These are phyloP conservation scores for Epinephelus malabaricus DNA, from an alignment of 2,797 vertebrate species.

Conservation along the genomic window DNA sequence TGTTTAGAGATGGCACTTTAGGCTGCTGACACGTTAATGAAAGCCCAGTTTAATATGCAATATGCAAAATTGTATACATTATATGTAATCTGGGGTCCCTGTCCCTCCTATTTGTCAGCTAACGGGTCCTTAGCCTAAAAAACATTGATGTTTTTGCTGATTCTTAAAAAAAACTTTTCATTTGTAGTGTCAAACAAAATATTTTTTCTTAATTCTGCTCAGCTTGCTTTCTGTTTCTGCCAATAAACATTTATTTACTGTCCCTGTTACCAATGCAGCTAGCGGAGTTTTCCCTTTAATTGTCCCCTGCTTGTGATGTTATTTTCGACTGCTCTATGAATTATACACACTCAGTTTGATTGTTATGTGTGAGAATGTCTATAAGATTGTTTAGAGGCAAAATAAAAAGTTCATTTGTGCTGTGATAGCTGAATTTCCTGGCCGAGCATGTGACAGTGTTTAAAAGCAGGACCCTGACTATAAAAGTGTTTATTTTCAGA, in stretches of 20 bases:
- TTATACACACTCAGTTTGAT: constrained; percentile 66
- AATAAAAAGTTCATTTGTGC: constrained; percentile 66
- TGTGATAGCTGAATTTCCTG: constrained; percentile 57
- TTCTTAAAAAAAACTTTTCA: constrained; percentile 4
- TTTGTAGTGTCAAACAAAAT: neutral
- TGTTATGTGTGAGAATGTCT: constrained; percentile 61
- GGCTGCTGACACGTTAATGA: too few species aligned
- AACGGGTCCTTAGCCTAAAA: too few species aligned
- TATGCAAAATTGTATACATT: too few species aligned
- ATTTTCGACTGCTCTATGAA: constrained; percentile 58
- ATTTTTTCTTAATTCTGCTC: neutral
- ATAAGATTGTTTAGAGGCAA: constrained; percentile 51
- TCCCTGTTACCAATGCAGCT: constrained; percentile 6
- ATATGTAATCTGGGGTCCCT: too few species aligned
- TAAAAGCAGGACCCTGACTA: constrained; percentile 49
- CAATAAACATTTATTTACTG: neutral
- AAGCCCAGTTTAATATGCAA: too few species aligned
- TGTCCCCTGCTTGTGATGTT: constrained; percentile 57
- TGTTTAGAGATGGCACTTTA: too few species aligned
- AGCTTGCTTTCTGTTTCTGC: constrained; percentile 13
- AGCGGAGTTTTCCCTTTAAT: constrained; percentile 39
- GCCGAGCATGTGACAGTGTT: constrained; percentile 72
- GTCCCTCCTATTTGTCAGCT: too few species aligned
- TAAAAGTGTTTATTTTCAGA: constrained; percentile 37
- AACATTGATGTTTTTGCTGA: neutral